Evolutionary conservation across 2,113 vertebrate species (phyloP), one percentile per base, ranked within the genome.

Genomic region (Alces alces): DNA sequence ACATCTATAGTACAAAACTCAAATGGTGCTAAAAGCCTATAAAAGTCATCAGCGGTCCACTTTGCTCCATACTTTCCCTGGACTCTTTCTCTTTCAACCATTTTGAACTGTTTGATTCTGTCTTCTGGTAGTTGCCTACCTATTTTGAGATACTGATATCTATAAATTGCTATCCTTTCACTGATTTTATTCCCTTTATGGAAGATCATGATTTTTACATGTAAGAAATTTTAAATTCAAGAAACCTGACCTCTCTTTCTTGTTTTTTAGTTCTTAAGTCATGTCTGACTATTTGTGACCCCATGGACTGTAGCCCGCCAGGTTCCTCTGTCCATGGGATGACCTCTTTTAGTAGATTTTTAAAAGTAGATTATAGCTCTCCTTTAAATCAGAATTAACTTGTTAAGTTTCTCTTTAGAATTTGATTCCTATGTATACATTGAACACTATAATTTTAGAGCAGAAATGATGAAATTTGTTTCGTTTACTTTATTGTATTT

Each of bases 141-240:
- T 93, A n/a, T 60, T 91, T 87, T 84, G 36, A 90, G 83, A 60
- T 97, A 79, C 83, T 92, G 83, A 43, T 96, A 87, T 87, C 86
- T 64, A 36, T 70, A 50, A 73, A 28, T 97, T 86, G 28, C 45
- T 96, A 6, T 33, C 10, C 61, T 5, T 8, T 83, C n/a, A 82
- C 61, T 86, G 50, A 86, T 92, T 90, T 89, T 92, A 58, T 89
- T 96, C 16, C 36, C 89, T 64, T 95, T 52, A 90, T 58, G 78
- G 11, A 66, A 61, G 52, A 73, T 84, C 5, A 33, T 52, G 25
- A 47, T 84, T 92, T 73, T 91, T 66, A 76, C 43, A 12, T 88
- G 87, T 33, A 58, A 89, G 47, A 76, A 84, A 84, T 43, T 89
- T 52, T 52, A 23, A 84, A 36, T 80, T 70, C 9, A 36, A 73